Evolutionary conservation across 1,140 invertebrate species (phyloP), one percentile per base, ranked within the genome.

Genomic region (Aphelenchoides besseyi): DNA sequence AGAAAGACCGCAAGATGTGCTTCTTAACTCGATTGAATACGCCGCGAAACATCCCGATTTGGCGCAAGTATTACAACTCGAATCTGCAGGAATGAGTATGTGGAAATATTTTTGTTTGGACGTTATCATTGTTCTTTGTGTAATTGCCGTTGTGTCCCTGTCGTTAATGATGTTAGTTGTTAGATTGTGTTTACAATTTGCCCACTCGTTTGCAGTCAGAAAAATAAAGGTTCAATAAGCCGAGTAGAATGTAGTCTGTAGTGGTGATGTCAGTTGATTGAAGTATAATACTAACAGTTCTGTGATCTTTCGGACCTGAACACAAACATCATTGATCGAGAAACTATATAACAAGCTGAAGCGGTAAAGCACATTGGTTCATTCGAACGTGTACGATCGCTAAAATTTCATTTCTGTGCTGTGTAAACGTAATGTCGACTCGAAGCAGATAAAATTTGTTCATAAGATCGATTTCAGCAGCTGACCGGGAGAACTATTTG

Each of bases 151-250:
- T 33, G 26, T 18, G 16, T 33, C 23, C 5, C 26, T 59, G 5
- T 29, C 55, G 12, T 5, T 33, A 8, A 8, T 59, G 23, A 8
- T 59, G 5, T 33, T 59, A 8, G 55, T 59, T 5, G 5, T 59
- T 23, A 59, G 23, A 59, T 23, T 5, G 5, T 33, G 5, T 33
- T 5, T 59, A 28, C 55, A 23, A 5, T 33, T 59, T 28, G 32
- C 23, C 55, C 12, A 5, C 5, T 5, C 55, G 5, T 8, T 48
- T 23, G 12, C 12, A 23, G 12, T 23, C 5, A 33, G 12, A 5
- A 59, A 59, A 59, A 59, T 59, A 59, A 59, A 59, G 55, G 23
- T 18, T 59, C 5, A 59, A 16, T 8, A 33, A 18, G 32, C 55
- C 55, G 5, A 59, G 23, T 28, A 8, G 55, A 5, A 33, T 18